Base-by-base conservation (phyloP, 1,140 invertebrate species). In the Temnothorax curvispinosus region DNA sequence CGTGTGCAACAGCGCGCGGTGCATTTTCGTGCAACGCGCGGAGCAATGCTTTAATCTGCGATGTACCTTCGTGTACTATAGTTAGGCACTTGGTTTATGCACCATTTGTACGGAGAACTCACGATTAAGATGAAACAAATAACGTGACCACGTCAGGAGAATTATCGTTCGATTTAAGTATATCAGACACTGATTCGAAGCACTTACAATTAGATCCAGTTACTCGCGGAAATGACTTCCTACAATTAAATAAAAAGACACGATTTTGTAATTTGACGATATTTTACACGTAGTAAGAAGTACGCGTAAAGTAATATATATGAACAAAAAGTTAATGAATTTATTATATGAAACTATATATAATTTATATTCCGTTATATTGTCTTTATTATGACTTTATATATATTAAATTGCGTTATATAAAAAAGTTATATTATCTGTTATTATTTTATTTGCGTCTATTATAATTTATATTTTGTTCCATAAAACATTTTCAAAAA, bases 61-160 rank as follows among this genome's bases (percentile, higher is more conserved):
- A 81, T 82, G 88, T 72, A 32, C 3, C 47, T 58, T 71, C 62
- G 60, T 75, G 21, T 50, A 56, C 52, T 88, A 75, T 58, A 54
- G 35, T 81, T 86, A 89, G 11, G 32, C 78, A 56, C 21, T 58
- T 69, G 76, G 60, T 65, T 67, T 87, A 72, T 89, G 44, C 76
- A 85, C 56, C 86, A 86, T 52, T 71, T 87, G 82, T 88, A 89
- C 52, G 74, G 56, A 65, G 44, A 89, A 64, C 32, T 71, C 62
- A 11, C 32, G 32, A 69, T 47, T 44, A 32, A 5, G 5, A 21
- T 47, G 35, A 81, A 80, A 54, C 3, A 2, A 54, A 52, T 44
- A 77, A 8, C 27, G 18, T 58, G 72, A 41, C 32, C 75, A n/a
- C 44, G 60, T 11, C 60, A 27, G 64, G 5, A 54, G n/a, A 69